Evolutionary conservation across 2,888 invertebrate genomes (phyloP).

Genomic region (Cephus pygmeus): DNA sequence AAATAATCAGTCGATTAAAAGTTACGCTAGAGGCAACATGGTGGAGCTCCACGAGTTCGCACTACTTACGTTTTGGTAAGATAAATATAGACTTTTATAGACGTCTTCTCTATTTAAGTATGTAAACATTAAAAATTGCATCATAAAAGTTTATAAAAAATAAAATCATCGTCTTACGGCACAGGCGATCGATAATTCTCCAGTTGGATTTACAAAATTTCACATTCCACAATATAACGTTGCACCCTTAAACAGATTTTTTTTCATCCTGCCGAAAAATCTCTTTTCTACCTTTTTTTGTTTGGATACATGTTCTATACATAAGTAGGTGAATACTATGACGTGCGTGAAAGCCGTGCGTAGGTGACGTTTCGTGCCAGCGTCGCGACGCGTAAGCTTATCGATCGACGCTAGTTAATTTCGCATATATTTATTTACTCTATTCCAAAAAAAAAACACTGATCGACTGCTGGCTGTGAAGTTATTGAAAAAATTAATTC

Average conservation of each 20-base stretch:
- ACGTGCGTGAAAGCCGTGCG: not conserved
- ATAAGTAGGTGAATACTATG: not conserved
- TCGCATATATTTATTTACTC: not conserved
- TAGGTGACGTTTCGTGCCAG: not conserved
- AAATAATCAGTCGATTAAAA: conserved; percentile 29
- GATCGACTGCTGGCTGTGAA: not conserved
- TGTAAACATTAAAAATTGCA: not conserved
- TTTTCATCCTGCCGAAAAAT: not conserved
- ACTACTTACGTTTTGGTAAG: conserved; percentile 43
- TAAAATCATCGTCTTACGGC: not conserved
- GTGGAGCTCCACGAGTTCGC: conserved; percentile 46
- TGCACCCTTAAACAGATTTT: not conserved
- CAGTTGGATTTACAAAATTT: not conserved
- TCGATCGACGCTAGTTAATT: not conserved
- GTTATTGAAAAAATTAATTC: not conserved
- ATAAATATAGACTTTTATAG: not conserved
- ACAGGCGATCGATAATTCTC: not conserved
- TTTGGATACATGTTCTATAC: not conserved
- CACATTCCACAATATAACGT: not conserved
- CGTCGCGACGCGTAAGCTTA: not conserved
- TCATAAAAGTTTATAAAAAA: not conserved
- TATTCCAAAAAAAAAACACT: not conserved
- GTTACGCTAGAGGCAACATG: conserved; percentile 36
- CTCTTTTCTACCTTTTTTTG: not conserved
- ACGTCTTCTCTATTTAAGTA: not conserved